Conservation (phyloP, 2,888 invertebrate species). For the Melanchra persicariae region DNA sequence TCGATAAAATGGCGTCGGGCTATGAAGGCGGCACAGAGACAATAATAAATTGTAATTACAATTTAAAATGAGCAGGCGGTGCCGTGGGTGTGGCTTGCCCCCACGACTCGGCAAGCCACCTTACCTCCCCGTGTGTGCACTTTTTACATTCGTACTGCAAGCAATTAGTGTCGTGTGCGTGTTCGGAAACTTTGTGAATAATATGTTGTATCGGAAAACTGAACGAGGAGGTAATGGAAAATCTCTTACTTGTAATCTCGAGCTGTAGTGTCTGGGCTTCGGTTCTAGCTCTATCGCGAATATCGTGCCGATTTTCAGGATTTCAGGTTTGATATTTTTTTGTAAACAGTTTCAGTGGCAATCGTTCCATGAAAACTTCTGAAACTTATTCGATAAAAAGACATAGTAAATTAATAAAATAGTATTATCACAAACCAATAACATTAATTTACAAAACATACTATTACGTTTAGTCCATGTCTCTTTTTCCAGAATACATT, state of each 20-base stretch:
- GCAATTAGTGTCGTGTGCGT: constrained; percentile 79
- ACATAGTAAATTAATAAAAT: background rate
- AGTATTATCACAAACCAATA: background rate
- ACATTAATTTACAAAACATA: background rate
- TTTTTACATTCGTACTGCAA: constrained; percentile 81
- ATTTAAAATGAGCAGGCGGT: constrained; percentile 91
- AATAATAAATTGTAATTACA: constrained; percentile 91
- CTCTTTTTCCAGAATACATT: background rate
- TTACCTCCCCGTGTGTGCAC: constrained; percentile 84
- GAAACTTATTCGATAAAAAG: background rate
- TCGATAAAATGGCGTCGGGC: constrained; percentile 89
- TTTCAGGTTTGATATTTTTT: background rate
- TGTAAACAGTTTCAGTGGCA: background rate
- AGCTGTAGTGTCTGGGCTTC: background rate
- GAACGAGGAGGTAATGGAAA: constrained; percentile 37
- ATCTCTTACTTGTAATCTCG: constrained; percentile 23
- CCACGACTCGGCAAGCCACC: constrained; percentile 79
- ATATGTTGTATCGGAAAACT: constrained; percentile 62
- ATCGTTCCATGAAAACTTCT: background rate
- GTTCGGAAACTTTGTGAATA: constrained; percentile 65
- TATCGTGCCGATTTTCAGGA: background rate
- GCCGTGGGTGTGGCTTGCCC: constrained; percentile 87
- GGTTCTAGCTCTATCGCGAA: background rate
- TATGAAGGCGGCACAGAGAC: constrained; percentile 90
- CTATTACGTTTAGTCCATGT: background rate